These are phyloP conservation scores for Desmodus rotundus DNA, from an alignment of 2,113 vertebrate species.

Conservation along the genomic window DNA sequence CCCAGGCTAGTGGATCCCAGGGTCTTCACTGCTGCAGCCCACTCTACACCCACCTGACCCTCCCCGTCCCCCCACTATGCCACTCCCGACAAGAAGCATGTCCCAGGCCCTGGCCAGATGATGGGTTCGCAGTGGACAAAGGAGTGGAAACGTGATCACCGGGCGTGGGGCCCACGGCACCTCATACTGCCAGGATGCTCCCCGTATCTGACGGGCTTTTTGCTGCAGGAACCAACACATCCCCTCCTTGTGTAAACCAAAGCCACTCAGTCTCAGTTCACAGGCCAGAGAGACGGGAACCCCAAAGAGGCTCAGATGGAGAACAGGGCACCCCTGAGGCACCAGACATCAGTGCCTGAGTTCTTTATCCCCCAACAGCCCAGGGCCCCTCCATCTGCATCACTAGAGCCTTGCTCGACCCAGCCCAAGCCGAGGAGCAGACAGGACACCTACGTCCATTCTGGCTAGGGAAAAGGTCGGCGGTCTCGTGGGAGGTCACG, in stretches of 20 bases:
- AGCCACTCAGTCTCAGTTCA: background rate
- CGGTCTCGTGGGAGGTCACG: conserved; percentile 87
- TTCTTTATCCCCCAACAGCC: background rate
- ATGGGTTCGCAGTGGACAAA: rapidly evolving
- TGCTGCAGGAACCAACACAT: rapidly evolving
- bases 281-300: background rate
- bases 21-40: background rate
- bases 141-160: background rate
- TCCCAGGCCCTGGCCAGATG: background rate
- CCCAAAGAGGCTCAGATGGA: too few species aligned
- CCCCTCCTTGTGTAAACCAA: background rate
- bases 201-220: background rate
- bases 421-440: background rate
- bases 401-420: background rate
- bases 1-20: background rate
- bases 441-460: conserved; percentile 77
- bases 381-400: background rate
- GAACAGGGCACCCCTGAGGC: background rate
- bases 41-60: background rate
- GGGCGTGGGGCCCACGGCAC: rapidly evolving
- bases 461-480: conserved; percentile 86
- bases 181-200: too few species aligned
- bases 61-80: rapidly evolving
- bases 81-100: too few species aligned
- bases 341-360: too few species aligned